Conservation (phyloP, 1,140 invertebrate genomes). For the Frieseomelitta varia region DNA sequence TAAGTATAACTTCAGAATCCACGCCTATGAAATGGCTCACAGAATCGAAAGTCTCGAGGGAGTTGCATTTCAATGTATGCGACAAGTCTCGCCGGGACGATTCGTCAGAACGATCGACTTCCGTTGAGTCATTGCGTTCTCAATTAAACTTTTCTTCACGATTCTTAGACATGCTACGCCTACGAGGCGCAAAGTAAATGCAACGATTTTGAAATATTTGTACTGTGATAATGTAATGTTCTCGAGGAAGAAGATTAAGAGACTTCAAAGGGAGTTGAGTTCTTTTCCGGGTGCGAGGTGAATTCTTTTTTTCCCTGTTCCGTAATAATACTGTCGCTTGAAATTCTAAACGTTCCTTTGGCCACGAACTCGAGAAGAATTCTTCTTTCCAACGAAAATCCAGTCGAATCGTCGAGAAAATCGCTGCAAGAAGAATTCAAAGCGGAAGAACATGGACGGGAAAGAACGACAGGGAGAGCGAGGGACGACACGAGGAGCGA, state of each 20-base stretch:
- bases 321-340: too few relatives aligned
- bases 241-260: rapidly evolving
- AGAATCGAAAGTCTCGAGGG: neutral
- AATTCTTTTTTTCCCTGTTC: too few relatives aligned
- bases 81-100: neutral
- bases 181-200: neutral
- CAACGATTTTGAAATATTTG: neutral
- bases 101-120: neutral
- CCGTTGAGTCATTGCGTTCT: conserved; percentile 6
- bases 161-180: neutral
- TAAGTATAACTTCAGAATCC: neutral
- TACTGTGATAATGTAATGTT: too few relatives aligned
- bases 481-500: neutral
- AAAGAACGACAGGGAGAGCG: neutral
- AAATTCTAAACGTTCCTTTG: too few relatives aligned
- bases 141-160: conserved; percentile 26
- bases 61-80: too few relatives aligned
- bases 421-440: too few relatives aligned
- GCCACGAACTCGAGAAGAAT: too few relatives aligned
- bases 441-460: neutral
- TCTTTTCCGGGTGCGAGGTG: too few relatives aligned
- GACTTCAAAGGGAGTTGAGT: neutral
- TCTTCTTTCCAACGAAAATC: too few relatives aligned
- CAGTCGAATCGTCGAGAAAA: too few relatives aligned
- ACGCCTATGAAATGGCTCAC: neutral